A percentile compares a stretch with the other conserved stretches of the same genome.
phyloP scores from a whole-genome alignment of 2,113 vertebrate species.

The Corydoras sp. region DNA sequence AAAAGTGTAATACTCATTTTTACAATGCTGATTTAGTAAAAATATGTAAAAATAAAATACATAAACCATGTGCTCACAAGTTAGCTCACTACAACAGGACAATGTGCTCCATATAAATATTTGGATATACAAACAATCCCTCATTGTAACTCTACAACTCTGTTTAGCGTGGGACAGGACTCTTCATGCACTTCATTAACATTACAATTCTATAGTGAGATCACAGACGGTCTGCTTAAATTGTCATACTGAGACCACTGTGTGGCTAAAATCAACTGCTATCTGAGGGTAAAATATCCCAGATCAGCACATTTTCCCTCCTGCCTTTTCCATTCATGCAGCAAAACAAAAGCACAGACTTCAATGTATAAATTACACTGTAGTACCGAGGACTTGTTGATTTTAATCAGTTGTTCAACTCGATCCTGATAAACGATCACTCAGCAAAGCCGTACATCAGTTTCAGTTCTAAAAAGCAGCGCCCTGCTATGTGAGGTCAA shows the following conservation, averaged over 20 bases:
- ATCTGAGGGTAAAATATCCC: slow-evolving; percentile 19
- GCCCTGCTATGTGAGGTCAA: slow-evolving; percentile 11
- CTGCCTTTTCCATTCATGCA: slow-evolving; percentile 1
- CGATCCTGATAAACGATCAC: not conserved
- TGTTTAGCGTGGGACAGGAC: not conserved
- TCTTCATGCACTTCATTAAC: not conserved
- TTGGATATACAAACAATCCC: not conserved
- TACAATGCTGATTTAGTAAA: too few species aligned
- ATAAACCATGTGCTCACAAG: slow-evolving; percentile 7
- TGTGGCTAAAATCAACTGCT: slow-evolving; percentile 18
- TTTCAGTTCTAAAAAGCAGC: slow-evolving; percentile 28
- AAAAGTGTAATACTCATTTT: too few species aligned
- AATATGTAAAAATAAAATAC: not conserved
- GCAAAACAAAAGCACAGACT: not conserved
- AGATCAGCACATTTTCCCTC: slow-evolving; percentile 26
- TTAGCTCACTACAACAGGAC: not conserved
- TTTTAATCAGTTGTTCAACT: not conserved
- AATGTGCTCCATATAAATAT: not conserved
- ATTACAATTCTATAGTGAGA: not conserved
- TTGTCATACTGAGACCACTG: not conserved
- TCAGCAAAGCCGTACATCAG: not conserved
- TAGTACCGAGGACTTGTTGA: not conserved
- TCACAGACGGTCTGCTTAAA: not conserved
- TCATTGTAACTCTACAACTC: not conserved
- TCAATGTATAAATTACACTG: not conserved